These are phyloP conservation scores for Endotricha flammealis DNA, from an alignment of 2,888 invertebrate species.

Conservation along the genomic window DNA sequence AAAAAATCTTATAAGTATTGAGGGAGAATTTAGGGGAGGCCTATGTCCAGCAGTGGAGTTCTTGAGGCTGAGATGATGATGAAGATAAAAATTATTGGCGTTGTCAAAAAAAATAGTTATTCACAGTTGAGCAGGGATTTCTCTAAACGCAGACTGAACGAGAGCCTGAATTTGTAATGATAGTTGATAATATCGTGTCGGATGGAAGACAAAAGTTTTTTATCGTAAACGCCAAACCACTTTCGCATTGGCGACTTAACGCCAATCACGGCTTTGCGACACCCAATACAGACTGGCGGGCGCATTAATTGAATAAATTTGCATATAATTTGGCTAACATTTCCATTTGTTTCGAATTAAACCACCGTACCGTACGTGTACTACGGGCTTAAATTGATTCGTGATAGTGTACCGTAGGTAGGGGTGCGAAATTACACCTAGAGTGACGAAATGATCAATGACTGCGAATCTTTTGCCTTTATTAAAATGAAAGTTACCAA, in stretches of 20 bases:
- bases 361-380: slow-evolving; percentile 26
- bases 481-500: too few relatives aligned
- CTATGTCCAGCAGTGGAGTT: too few relatives aligned
- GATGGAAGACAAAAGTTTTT: not conserved
- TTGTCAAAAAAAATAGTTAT: too few relatives aligned
- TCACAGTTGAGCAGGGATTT: too few relatives aligned
- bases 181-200: slow-evolving; percentile 1
- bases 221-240: slow-evolving; percentile 54
- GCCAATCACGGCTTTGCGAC: slow-evolving; percentile 70
- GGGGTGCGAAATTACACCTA: slow-evolving; percentile 2
- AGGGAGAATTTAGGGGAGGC: too few relatives aligned
- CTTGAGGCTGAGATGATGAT: too few relatives aligned
- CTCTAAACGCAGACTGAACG: too few relatives aligned
- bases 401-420: slow-evolving; percentile 1
- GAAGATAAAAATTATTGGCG: too few relatives aligned
- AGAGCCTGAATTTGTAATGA: too few relatives aligned
- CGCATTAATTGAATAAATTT: slow-evolving; percentile 77
- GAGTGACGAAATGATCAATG: not conserved
- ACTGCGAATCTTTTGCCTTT: too few relatives aligned
- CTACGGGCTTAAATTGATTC: slow-evolving; percentile 6
- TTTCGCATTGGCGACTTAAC: slow-evolving; percentile 61
- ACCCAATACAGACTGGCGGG: slow-evolving; percentile 65
- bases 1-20: too few relatives aligned
- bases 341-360: slow-evolving; percentile 71
- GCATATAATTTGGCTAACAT: slow-evolving; percentile 65